phyloP scores from a whole-genome alignment of 2,797 vertebrate genomes.

The Pseudomugil gertrudae region DNA sequence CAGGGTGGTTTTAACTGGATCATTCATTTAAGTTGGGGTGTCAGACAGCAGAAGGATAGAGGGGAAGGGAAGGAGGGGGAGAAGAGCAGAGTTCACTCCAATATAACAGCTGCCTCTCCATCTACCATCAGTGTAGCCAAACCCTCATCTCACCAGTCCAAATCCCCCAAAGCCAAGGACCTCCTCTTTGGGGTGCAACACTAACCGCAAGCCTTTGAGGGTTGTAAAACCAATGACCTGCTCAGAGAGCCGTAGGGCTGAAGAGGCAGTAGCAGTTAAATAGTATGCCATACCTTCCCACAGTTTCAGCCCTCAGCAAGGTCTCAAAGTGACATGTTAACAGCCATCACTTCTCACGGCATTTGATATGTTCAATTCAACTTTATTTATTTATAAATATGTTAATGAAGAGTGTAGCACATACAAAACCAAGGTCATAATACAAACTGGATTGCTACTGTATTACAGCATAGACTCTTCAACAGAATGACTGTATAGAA shows the following conservation, averaged over 20 bases:
- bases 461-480: conserved; percentile 8
- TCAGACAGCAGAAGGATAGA: conserved; percentile 48
- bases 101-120: conserved; percentile 68
- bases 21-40: conserved; percentile 71
- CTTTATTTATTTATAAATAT: too few species aligned
- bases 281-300: background rate
- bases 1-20: conserved; percentile 68
- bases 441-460: background rate
- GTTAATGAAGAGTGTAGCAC: conserved; percentile 12
- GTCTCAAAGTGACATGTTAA: conserved; percentile 17
- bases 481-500: conserved; percentile 11
- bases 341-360: conserved; percentile 25
- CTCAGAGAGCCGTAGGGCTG: conserved; percentile 25
- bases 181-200: conserved; percentile 40
- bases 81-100: conserved; percentile 47
- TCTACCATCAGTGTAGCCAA: conserved; percentile 51
- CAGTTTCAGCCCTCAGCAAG: conserved; percentile 33
- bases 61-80: conserved; percentile 27
- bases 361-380: too few species aligned
- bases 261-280: conserved; percentile 23
- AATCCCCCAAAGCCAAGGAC: conserved; percentile 52
- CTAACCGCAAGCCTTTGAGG: conserved; percentile 44
- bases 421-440: conserved; percentile 22
- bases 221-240: conserved; percentile 33
- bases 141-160: conserved; percentile 57